A percentile compares a stretch with the other conserved stretches of the same genome.
These are phyloP conservation scores for Tenualosa thibaudeaui DNA, from an alignment of 2,797 vertebrate genomes.

Conservation along the genomic window DNA sequence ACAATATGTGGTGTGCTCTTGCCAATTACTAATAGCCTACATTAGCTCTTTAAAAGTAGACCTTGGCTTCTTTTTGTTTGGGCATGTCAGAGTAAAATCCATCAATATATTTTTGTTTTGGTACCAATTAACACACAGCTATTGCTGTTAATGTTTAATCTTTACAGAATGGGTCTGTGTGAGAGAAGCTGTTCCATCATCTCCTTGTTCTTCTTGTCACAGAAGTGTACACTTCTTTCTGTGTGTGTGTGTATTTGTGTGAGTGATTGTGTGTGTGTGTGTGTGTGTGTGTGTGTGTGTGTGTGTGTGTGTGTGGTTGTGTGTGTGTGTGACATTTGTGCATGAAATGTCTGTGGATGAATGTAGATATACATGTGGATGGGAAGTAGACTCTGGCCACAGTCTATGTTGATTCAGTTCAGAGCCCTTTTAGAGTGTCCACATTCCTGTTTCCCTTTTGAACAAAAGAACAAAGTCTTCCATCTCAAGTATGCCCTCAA, in stretches of 20 bases:
- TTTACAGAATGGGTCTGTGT: conserved; percentile 41
- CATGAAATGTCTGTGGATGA: background rate
- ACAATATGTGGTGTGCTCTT: conserved; percentile 48
- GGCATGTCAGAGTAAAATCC: conserved; percentile 51
- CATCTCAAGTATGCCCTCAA: conserved; percentile 22
- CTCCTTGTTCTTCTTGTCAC: conserved; percentile 27
- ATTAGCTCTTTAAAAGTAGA: conserved; percentile 51
- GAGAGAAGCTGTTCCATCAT: conserved; percentile 51
- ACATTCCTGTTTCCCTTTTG: conserved; percentile 44
- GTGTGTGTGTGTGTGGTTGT: background rate
- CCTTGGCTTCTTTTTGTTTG: conserved; percentile 50
- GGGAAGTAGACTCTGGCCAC: conserved; percentile 34
- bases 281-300: background rate
- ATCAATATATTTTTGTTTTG: conserved; percentile 60
- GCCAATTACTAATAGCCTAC: conserved; percentile 59
- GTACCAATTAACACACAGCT: conserved; percentile 52
- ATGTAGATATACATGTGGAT: background rate
- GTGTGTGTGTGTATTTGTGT: background rate
- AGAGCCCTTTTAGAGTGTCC: conserved; percentile 34
- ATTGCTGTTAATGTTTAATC: conserved; percentile 65
- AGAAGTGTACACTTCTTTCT: background rate
- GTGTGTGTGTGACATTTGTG: background rate
- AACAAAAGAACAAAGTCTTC: conserved; percentile 50
- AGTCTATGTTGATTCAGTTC: conserved; percentile 58
- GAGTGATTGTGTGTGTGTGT: background rate